Evolutionary conservation across 2,113 vertebrate species (phyloP).

Genomic region (Eurystomus gularis): DNA sequence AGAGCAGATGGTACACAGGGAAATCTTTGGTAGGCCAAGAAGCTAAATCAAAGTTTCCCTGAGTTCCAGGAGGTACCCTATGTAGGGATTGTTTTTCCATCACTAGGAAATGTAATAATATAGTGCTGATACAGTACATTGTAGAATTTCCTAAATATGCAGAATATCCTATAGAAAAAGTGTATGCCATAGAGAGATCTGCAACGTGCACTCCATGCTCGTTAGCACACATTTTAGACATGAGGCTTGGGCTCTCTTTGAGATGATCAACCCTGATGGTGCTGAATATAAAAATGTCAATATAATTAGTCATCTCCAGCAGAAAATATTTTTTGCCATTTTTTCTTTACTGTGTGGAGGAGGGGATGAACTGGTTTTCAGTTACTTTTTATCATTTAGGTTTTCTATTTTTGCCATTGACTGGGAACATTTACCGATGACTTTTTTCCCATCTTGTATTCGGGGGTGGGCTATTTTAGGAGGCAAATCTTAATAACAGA

Average conservation of each 20-base stretch:
- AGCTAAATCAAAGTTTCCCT: conserved; percentile 5
- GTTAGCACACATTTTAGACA: not conserved
- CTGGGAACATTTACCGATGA: conserved; percentile 11
- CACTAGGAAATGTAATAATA: not conserved
- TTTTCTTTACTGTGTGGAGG: not conserved
- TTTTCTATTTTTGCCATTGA: conserved; percentile 1
- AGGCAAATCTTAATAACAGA: not conserved
- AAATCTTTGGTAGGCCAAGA: conserved; percentile 2
- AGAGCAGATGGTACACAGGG: not conserved
- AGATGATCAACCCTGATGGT: conserved; percentile 13
- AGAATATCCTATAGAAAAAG: not conserved
- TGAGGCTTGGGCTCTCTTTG: not conserved
- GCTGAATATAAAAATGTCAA: conserved; percentile 20
- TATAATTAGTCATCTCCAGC: conserved; percentile 38
- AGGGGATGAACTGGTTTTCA: conserved; percentile 20
- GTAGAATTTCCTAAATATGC: not conserved
- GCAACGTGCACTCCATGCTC: not conserved
- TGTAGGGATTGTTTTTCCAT: not conserved
- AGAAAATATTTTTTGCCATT: not conserved
- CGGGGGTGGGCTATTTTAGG: not conserved
- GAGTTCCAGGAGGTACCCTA: not conserved
- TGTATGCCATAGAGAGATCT: not conserved
- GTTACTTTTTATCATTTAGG: not conserved
- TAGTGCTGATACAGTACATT: not conserved
- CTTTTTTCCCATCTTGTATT: not conserved